Conservation (phyloP, 2,888 invertebrate genomes). For the Escarpia spicata region DNA sequence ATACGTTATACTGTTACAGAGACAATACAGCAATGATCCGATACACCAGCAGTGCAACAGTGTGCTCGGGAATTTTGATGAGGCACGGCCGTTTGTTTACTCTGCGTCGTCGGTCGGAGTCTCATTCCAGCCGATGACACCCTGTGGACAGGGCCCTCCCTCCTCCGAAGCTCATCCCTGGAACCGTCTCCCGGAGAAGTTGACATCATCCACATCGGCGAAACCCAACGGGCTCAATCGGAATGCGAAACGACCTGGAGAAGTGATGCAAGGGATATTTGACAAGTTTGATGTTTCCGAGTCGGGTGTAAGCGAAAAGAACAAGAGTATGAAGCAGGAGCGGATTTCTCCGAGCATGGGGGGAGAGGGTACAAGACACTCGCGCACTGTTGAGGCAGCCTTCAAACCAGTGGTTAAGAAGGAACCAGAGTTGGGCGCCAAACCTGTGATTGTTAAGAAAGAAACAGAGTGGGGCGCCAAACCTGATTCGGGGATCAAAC, state of each 20-base stretch:
- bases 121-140: conserved; percentile 11
- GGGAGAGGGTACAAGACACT: not conserved
- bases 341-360: not conserved
- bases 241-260: not conserved
- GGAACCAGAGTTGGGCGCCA: not conserved
- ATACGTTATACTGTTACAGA: not conserved
- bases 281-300: conserved; percentile 8
- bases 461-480: not conserved
- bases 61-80: not conserved
- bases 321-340: not conserved
- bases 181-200: not conserved
- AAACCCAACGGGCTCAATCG: not conserved
- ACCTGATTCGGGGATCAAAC: not conserved
- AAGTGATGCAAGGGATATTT: not conserved
- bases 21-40: not conserved
- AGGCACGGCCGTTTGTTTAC: not conserved
- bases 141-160: not conserved
- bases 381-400: not conserved
- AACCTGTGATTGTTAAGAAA: not conserved
- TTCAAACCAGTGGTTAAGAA: no score
- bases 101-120: not conserved
- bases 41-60: conserved; percentile 3
- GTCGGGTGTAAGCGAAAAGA: no score
- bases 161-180: not conserved
- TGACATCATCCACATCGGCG: not conserved